A percentile compares a stretch with the other conserved stretches of the same genome.
Evolutionary conservation across 1,140 invertebrate species (phyloP).

Genomic region (Caenorhabditis latens): DNA sequence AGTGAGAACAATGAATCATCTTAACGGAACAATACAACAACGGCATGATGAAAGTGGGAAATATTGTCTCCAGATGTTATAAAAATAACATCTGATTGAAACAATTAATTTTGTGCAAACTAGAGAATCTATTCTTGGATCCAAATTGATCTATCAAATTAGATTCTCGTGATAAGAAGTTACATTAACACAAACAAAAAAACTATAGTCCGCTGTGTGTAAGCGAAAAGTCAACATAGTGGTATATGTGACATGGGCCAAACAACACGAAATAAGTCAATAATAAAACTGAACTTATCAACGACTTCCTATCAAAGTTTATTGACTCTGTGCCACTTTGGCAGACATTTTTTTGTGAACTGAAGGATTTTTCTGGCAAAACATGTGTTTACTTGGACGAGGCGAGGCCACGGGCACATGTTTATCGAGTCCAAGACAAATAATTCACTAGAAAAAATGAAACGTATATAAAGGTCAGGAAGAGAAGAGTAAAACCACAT

Average conservation of each 20-base stretch:
- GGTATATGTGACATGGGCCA: slow-evolving; percentile 38
- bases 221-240: slow-evolving; percentile 37
- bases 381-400: slow-evolving; percentile 52
- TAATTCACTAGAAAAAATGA: slow-evolving; percentile 12
- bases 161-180: slow-evolving; percentile 48
- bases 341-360: slow-evolving; percentile 51
- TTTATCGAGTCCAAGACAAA: slow-evolving; percentile 55
- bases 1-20: slow-evolving; percentile 36
- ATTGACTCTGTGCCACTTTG: slow-evolving; percentile 40
- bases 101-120: not conserved
- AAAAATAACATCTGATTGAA: not conserved
- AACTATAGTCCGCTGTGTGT: slow-evolving; percentile 32
- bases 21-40: not conserved
- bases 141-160: slow-evolving; percentile 46
- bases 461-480: slow-evolving; percentile 46
- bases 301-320: slow-evolving; percentile 36
- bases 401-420: slow-evolving; percentile 36
- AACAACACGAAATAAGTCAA: slow-evolving; percentile 50
- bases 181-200: slow-evolving; percentile 33
- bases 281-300: slow-evolving; percentile 48
- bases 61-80: not conserved
- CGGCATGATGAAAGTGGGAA: not conserved
- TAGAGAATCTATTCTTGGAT: slow-evolving; percentile 19
- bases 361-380: slow-evolving; percentile 44
- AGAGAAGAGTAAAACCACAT: not conserved